phyloP scores from a whole-genome alignment of 2,797 vertebrate species.

The Hafferia zeledoni region DNA sequence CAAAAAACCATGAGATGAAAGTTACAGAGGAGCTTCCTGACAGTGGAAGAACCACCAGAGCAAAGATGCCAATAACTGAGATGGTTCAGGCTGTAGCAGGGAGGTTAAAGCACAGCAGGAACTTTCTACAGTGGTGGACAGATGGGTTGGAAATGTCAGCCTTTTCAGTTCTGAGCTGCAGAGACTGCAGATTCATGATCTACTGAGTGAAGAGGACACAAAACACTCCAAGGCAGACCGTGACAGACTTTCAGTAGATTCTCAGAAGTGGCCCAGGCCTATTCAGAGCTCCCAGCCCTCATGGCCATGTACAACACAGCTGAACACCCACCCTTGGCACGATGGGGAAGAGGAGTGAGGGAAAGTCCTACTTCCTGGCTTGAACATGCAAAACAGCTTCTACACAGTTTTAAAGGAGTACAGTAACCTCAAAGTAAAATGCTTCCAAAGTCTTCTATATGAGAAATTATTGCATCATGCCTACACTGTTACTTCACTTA shows the following conservation, averaged over 20 bases:
- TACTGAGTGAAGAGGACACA: not conserved
- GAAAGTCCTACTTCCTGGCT: not conserved
- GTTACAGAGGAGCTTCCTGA: not conserved
- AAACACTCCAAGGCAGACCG: not conserved
- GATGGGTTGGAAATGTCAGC: not conserved
- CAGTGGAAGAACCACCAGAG: not conserved
- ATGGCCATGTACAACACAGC: rapidly evolving
- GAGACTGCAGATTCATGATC: not conserved
- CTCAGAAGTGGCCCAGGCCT: not conserved
- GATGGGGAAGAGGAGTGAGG: not conserved
- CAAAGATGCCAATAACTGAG: not conserved
- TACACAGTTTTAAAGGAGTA: not conserved
- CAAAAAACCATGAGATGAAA: not conserved
- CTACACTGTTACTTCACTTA: not conserved
- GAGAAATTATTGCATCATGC: not conserved
- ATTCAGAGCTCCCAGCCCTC: not conserved
- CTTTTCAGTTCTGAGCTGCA: not conserved
- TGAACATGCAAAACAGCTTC: not conserved
- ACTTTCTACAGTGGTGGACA: not conserved
- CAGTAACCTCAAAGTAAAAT: not conserved
- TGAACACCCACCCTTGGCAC: not conserved
- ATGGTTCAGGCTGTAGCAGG: not conserved
- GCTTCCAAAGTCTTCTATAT: not conserved
- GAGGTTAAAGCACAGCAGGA: not conserved
- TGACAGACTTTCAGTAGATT: not conserved